A percentile compares a stretch with the other conserved stretches of the same genome.
Evolutionary conservation across 2,113 vertebrate species (phyloP).

Genomic region (Zapus hudsonius): DNA sequence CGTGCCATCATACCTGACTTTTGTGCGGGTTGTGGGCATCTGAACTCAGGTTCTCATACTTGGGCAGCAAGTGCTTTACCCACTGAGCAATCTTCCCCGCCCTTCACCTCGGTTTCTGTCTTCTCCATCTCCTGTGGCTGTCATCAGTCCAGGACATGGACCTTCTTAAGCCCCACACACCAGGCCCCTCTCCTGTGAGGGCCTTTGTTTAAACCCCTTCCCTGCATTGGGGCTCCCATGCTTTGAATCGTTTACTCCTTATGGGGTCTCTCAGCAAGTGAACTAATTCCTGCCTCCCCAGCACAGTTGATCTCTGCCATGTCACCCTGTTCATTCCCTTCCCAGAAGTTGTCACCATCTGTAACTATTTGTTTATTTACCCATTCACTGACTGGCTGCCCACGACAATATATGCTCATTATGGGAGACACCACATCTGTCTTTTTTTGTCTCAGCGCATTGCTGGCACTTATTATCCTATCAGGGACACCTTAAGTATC

Average conservation of each 20-base stretch:
- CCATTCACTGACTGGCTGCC: neutral
- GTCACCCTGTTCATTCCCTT: neutral
- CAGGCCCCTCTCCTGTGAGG: accelerated
- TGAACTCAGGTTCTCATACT: too few species aligned
- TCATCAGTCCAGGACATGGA: accelerated
- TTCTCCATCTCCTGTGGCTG: neutral
- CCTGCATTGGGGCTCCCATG: neutral
- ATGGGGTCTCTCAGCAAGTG: neutral
- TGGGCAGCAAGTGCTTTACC: too few species aligned
- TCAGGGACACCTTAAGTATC: neutral
- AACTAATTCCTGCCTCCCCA: neutral
- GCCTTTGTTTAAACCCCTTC: neutral
- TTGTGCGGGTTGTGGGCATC: too few species aligned
- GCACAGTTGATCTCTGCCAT: accelerated
- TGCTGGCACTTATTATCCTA: neutral
- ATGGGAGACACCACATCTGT: neutral
- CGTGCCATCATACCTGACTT: too few species aligned
- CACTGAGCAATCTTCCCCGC: too few species aligned
- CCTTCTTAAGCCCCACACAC: neutral
- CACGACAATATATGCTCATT: neutral
- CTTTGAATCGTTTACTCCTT: neutral
- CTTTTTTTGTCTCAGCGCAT: neutral
- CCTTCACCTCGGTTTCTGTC: neutral
- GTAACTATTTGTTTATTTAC: neutral
- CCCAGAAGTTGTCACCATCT: neutral